A percentile compares a stretch with the other conserved stretches of the same genome.
phyloP scores from a whole-genome alignment of 1,140 invertebrate genomes.

The Anagrus nilaparvatae region DNA sequence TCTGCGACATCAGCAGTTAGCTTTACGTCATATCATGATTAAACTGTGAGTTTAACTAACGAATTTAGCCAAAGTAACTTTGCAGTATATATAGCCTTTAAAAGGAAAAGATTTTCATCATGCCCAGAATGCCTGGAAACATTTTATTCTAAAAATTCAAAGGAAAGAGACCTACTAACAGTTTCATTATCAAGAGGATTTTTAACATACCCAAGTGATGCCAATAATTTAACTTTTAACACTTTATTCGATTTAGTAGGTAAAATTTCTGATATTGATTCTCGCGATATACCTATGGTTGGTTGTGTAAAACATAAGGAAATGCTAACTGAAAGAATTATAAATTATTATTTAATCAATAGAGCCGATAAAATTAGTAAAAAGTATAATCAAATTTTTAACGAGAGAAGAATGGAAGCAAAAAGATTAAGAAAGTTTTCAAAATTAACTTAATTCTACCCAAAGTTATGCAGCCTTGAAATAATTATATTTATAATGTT shows the following conservation, averaged over 20 bases:
- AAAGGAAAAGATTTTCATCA: neutral
- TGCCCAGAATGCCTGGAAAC: neutral
- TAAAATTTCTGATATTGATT: neutral
- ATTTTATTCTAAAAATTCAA: neutral
- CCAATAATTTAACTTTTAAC: neutral
- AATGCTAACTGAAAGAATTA: neutral
- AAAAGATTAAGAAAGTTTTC: neutral
- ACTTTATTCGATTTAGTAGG: neutral
- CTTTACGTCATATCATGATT: neutral
- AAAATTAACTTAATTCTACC: no score
- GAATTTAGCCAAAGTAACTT: slow-evolving; percentile 5
- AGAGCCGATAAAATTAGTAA: no score
- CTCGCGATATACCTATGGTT: neutral
- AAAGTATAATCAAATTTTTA: no score
- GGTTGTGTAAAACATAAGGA: neutral
- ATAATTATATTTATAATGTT: no score
- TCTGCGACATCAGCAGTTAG: neutral
- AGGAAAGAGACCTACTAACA: neutral
- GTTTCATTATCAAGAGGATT: neutral
- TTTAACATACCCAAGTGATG: neutral
- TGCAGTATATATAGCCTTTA: slow-evolving; percentile 3
- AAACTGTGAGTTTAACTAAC: neutral
- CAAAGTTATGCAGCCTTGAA: no score
- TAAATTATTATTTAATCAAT: neutral
- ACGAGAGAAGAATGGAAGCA: neutral